Evolutionary conservation across 1,140 invertebrate genomes (phyloP).

Genomic region (Tetramorium alpestre): DNA sequence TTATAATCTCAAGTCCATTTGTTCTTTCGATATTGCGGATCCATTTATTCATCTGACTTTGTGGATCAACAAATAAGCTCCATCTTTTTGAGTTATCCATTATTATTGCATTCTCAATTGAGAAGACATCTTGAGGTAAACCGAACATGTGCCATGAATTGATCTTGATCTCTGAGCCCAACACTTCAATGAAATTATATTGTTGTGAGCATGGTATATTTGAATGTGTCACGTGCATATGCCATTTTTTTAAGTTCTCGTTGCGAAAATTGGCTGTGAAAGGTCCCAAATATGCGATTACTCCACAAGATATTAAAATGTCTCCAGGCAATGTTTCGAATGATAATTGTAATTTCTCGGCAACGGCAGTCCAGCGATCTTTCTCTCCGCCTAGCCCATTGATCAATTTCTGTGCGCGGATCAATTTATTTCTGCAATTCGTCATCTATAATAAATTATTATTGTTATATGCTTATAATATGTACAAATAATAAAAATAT

Average conservation of each 20-base stretch:
- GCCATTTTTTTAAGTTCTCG: slow-evolving; percentile 85
- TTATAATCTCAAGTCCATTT: slow-evolving; percentile 87
- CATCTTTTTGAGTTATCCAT: slow-evolving; percentile 86
- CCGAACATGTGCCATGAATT: slow-evolving; percentile 89
- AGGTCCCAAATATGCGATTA: slow-evolving; percentile 89
- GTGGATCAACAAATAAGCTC: slow-evolving; percentile 90
- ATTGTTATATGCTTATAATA: neutral
- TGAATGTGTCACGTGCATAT: slow-evolving; percentile 78
- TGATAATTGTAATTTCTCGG: slow-evolving; percentile 85
- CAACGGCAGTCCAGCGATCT: slow-evolving; percentile 88
- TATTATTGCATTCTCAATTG: slow-evolving; percentile 90
- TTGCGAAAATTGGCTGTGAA: slow-evolving; percentile 86
- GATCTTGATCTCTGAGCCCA: slow-evolving; percentile 88
- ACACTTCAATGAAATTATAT: slow-evolving; percentile 87
- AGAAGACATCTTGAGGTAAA: slow-evolving; percentile 89
- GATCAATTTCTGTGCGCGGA: slow-evolving; percentile 88
- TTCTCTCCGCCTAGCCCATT: slow-evolving; percentile 90
- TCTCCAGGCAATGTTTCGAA: slow-evolving; percentile 89
- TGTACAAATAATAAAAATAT: too few species aligned
- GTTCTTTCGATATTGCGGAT: slow-evolving; percentile 89
- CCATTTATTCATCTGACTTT: slow-evolving; percentile 90
- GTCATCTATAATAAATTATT: slow-evolving; percentile 84
- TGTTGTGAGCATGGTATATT: slow-evolving; percentile 87
- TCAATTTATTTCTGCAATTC: slow-evolving; percentile 89
- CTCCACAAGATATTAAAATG: slow-evolving; percentile 88